Evolutionary conservation across 2,797 vertebrate species (phyloP).

Genomic region (Chelon labrosus): DNA sequence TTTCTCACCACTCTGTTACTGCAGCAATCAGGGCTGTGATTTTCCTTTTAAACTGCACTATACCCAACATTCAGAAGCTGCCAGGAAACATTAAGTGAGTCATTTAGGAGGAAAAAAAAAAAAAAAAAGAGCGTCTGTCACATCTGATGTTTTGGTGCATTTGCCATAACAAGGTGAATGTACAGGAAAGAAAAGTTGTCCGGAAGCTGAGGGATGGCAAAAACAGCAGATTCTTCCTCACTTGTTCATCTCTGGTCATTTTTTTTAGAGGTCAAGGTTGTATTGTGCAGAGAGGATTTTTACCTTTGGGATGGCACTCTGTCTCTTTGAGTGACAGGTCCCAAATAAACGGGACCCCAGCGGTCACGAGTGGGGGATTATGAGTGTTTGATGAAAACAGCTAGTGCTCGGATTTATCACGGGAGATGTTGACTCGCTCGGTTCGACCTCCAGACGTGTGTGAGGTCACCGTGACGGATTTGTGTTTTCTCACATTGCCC

Average conservation of each 20-base stretch:
- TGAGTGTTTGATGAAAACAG: conserved; percentile 56
- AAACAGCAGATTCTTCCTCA: background rate
- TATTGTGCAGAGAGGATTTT: background rate
- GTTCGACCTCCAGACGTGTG: conserved; percentile 30
- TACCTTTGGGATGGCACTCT: background rate
- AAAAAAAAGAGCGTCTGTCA: background rate
- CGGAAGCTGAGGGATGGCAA: background rate
- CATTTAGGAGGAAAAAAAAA: background rate
- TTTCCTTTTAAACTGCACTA: conserved; percentile 20
- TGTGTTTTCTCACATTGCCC: conserved; percentile 17
- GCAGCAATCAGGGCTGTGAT: conserved; percentile 39
- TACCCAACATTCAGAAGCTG: conserved; percentile 31
- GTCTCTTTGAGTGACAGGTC: conserved; percentile 41
- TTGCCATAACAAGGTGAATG: background rate
- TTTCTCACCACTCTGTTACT: conserved; percentile 24
- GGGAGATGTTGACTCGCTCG: background rate
- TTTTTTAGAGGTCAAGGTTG: conserved; percentile 37
- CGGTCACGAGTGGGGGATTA: conserved; percentile 42
- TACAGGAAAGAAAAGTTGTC: background rate
- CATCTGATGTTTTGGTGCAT: background rate
- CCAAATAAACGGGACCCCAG: conserved; percentile 9
- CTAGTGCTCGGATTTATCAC: conserved; percentile 27
- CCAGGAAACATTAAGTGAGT: conserved; percentile 3
- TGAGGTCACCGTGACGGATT: conserved; percentile 13
- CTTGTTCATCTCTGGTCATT: background rate